Conservation (phyloP, 1,140 invertebrate species). For the Drosophila serrata region DNA sequence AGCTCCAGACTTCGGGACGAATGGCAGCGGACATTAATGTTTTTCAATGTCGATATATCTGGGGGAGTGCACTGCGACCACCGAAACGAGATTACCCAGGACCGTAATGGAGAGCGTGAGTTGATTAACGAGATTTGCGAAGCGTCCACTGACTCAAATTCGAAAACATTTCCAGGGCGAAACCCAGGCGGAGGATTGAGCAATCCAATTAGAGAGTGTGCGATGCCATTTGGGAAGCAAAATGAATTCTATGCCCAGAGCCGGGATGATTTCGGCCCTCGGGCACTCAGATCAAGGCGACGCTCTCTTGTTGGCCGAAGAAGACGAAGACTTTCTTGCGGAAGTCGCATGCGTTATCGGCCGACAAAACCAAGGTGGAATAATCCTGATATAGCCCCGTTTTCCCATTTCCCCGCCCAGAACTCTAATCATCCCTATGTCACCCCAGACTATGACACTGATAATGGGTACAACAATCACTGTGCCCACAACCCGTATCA, state of each 20-base stretch:
- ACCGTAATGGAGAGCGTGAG: conserved; percentile 31
- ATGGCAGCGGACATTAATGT: conserved; percentile 42
- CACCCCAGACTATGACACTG: not conserved
- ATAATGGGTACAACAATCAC: not conserved
- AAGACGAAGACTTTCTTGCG: not conserved
- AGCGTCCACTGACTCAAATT: not conserved
- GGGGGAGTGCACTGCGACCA: conserved; percentile 16
- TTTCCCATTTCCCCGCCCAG: not conserved
- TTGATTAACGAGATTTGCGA: conserved; percentile 13
- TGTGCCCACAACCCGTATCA: not conserved
- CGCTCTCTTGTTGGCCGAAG: not conserved
- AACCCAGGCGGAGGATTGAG: conserved; percentile 48
- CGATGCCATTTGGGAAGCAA: conserved; percentile 20
- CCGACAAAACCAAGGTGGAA: not conserved
- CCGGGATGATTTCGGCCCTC: not conserved
- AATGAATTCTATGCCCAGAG: conserved; percentile 49
- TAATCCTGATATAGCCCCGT: not conserved
- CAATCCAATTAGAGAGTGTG: conserved; percentile 4
- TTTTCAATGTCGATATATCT: conserved; percentile 58
- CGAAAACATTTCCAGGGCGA: conserved; percentile 29
- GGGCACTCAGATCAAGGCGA: not conserved
- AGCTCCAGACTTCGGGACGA: conserved; percentile 14
- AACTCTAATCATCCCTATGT: not conserved
- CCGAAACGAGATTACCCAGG: conserved; percentile 4
- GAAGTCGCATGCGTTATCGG: not conserved